A percentile compares a stretch with the other conserved stretches of the same genome.
Evolutionary conservation across 2,797 vertebrate genomes (phyloP).

Genomic region (Hafferia zeledoni): DNA sequence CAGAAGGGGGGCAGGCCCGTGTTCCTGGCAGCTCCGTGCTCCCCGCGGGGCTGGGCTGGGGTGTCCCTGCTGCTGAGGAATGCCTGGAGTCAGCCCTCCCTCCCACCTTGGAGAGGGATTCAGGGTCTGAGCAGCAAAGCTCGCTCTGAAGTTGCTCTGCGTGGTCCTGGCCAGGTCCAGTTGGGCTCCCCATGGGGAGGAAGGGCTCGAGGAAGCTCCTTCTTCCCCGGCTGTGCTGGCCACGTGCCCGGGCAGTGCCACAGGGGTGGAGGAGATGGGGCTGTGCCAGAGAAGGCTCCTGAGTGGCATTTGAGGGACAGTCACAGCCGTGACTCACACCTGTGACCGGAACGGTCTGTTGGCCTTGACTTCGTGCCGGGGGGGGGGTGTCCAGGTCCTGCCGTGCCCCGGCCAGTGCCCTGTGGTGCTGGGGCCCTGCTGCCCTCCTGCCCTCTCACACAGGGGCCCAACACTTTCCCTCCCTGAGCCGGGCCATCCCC

Average conservation of each 20-base stretch:
- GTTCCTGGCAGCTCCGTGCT: not conserved
- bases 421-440: not conserved
- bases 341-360: not conserved
- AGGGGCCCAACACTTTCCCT: not conserved
- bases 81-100: not conserved
- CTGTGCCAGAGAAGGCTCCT: not conserved
- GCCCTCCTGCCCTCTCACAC: not conserved
- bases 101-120: not conserved
- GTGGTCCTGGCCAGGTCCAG: not conserved
- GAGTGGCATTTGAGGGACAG: not conserved
- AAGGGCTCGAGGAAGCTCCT: not conserved
- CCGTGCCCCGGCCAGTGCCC: not conserved
- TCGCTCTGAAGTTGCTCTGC: not conserved
- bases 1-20: rapidly evolving
- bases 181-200: rapidly evolving
- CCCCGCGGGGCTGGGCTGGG: rapidly evolving
- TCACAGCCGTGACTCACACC: not conserved
- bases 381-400: not conserved
- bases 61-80: not conserved
- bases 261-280: not conserved
- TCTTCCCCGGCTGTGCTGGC: not conserved
- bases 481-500: not conserved
- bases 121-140: rapidly evolving
- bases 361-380: not conserved
- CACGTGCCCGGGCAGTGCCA: not conserved